Conservation (phyloP, 2,888 invertebrate genomes). For the Dendrolimus pini region DNA sequence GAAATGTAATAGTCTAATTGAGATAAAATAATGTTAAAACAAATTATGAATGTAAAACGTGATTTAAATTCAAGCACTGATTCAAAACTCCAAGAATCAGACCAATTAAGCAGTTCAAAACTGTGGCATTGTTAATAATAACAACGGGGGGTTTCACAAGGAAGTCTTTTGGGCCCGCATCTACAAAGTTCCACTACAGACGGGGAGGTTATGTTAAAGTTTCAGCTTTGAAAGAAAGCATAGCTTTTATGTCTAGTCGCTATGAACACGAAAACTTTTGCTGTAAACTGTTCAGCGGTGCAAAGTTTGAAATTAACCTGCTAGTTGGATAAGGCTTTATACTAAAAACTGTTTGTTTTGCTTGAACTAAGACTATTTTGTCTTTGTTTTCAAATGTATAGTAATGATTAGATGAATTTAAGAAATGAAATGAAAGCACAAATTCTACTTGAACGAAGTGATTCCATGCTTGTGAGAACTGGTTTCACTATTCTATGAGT, state of each 20-base stretch:
- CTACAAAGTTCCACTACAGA: conserved; percentile 14
- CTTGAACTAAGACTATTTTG: neutral
- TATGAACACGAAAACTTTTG: conserved; percentile 26
- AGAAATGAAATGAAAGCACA: too few relatives aligned
- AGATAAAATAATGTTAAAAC: neutral
- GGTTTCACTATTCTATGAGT: too few relatives aligned
- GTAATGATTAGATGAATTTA: too few relatives aligned
- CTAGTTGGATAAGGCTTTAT: conserved; percentile 13
- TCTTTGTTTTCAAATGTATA: neutral
- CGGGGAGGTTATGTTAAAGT: conserved; percentile 13
- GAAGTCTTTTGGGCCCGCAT: conserved; percentile 15
- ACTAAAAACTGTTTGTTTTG: neutral
- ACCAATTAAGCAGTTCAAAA: neutral
- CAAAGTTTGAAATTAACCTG: conserved; percentile 45
- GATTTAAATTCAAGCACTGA: neutral
- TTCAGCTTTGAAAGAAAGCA: conserved; percentile 28
- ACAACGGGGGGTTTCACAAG: conserved; percentile 11
- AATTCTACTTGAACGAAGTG: too few relatives aligned
- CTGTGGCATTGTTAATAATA: neutral
- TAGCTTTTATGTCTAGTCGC: conserved; percentile 37
- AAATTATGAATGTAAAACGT: neutral
- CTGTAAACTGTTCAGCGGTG: conserved; percentile 22
- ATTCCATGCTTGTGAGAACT: too few relatives aligned
- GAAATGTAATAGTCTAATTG: too few relatives aligned
- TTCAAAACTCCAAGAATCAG: neutral